Conservation (phyloP, 1,140 invertebrate genomes). For the Chironomus striatipennis region DNA sequence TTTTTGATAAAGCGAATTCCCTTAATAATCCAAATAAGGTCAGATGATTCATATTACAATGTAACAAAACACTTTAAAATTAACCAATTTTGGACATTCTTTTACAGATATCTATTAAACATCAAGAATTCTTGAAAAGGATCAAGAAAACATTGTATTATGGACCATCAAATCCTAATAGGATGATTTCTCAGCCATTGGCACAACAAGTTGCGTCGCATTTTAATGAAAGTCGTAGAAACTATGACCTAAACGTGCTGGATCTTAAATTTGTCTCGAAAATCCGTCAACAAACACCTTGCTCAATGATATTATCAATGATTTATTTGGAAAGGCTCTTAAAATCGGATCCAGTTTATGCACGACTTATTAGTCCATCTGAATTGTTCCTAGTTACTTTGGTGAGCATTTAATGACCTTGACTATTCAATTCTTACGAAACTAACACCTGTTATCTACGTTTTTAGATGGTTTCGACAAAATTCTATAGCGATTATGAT, state of each 20-base stretch:
- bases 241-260: not conserved
- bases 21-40: not conserved
- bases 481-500: conserved; percentile 17
- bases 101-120: not conserved
- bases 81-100: not conserved
- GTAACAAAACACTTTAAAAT: not conserved
- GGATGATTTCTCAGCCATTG: not conserved
- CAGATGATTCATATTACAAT: not conserved
- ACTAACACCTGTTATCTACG: not conserved
- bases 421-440: not conserved
- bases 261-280: not conserved
- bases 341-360: not conserved
- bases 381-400: conserved; percentile 5
- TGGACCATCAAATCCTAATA: conserved; percentile 10
- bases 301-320: not conserved
- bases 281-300: not conserved
- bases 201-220: not conserved
- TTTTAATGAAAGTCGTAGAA: not conserved
- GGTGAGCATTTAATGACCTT: not conserved
- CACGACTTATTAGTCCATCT: not conserved
- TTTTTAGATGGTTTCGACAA: conserved; percentile 11
- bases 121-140: conserved; percentile 7
- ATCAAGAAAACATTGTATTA: conserved; percentile 17
- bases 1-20: not conserved
- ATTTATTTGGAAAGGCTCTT: conserved; percentile 15